These are phyloP conservation scores for Lophius americanus DNA, from an alignment of 2,797 vertebrate species.

Conservation along the genomic window DNA sequence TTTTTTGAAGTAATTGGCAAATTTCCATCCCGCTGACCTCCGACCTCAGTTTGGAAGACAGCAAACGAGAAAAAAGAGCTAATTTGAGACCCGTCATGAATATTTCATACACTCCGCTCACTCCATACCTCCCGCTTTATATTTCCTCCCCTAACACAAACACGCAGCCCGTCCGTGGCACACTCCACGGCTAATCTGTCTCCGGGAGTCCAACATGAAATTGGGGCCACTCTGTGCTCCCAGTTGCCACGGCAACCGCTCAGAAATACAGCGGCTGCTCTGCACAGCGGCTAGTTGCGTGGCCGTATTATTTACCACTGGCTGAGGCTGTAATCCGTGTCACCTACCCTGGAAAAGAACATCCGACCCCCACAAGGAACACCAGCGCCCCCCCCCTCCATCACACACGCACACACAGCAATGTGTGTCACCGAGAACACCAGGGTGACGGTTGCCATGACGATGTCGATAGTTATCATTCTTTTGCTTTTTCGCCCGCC, in stretches of 20 bases:
- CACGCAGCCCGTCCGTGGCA: constrained; percentile 26
- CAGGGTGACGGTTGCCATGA: constrained; percentile 71
- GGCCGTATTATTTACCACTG: constrained; percentile 64
- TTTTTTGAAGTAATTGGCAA: constrained; percentile 2
- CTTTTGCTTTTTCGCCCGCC: constrained; percentile 36
- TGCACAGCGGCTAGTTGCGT: constrained; percentile 42
- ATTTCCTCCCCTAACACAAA: constrained; percentile 18
- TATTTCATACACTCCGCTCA: background rate
- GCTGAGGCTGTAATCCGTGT: constrained; percentile 70
- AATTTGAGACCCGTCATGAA: background rate
- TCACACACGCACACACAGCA: background rate
- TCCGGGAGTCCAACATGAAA: constrained; percentile 69
- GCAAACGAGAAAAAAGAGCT: background rate
- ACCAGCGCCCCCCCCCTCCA: background rate
- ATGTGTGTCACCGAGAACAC: constrained; percentile 41
- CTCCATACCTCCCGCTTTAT: background rate
- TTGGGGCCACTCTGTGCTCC: constrained; percentile 71
- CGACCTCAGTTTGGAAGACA: constrained; percentile 7
- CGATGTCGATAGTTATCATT: constrained; percentile 65
- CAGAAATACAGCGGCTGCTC: constrained; percentile 54
- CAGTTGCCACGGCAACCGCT: constrained; percentile 75
- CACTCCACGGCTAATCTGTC: constrained; percentile 62
- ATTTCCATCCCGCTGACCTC: constrained; percentile 29
- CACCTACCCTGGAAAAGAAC: constrained; percentile 68
- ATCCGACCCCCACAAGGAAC: constrained; percentile 51